Conservation (phyloP, 2,888 invertebrate species). For the Erebia ligea region DNA sequence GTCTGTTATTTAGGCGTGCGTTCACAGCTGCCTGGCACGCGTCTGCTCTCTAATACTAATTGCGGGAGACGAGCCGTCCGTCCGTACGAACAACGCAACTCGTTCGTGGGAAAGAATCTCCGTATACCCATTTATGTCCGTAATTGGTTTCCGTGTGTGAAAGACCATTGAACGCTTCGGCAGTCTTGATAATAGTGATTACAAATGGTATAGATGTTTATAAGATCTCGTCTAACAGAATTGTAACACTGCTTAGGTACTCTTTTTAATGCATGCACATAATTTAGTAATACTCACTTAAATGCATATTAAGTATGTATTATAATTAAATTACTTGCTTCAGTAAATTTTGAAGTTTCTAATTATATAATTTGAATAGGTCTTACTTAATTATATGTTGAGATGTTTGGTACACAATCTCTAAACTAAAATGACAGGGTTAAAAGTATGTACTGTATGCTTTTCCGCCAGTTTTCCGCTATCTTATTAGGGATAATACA, state of each 20-base stretch:
- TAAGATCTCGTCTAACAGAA: neutral
- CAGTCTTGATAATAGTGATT: slow-evolving; percentile 16
- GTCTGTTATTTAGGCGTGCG: slow-evolving; percentile 44
- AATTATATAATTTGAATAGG: neutral
- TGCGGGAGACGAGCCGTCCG: slow-evolving; percentile 62
- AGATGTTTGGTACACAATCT: no score
- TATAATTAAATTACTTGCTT: neutral
- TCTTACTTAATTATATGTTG: neutral
- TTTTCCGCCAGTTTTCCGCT: no score
- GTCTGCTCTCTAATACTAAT: slow-evolving; percentile 70
- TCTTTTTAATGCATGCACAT: neutral
- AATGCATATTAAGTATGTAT: neutral
- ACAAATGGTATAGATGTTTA: neutral
- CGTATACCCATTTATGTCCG: slow-evolving; percentile 47
- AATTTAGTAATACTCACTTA: no score
- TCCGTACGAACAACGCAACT: slow-evolving; percentile 54
- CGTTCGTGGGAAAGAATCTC: slow-evolving; percentile 64
- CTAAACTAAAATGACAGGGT: no score
- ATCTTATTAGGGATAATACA: no score
- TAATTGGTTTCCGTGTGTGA: slow-evolving; percentile 24
- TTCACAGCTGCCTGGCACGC: slow-evolving; percentile 63
- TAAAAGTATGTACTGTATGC: no score
- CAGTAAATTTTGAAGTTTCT: neutral
- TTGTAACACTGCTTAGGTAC: neutral
- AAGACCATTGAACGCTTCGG: slow-evolving; percentile 26